These are phyloP conservation scores for Zaprionus africanus DNA, from an alignment of 1,140 invertebrate species.

Conservation along the genomic window DNA sequence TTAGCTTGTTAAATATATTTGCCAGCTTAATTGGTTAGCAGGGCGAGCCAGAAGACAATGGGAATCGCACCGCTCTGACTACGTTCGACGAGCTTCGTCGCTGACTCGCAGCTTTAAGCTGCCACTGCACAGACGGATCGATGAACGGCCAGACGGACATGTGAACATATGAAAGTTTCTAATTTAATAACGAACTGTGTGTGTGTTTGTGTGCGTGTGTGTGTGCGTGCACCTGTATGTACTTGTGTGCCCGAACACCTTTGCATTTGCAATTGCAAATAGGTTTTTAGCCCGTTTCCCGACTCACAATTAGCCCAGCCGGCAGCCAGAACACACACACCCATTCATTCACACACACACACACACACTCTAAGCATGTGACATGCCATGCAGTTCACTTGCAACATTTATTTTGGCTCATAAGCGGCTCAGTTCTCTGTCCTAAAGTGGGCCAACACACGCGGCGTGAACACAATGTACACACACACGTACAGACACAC, in stretches of 20 bases:
- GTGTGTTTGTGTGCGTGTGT: neutral
- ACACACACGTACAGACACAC: neutral
- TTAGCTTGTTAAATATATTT: conserved; percentile 78
- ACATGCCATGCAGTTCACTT: conserved; percentile 13
- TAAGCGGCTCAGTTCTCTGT: conserved; percentile 19
- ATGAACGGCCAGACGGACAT: neutral
- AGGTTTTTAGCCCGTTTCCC: conserved; percentile 7
- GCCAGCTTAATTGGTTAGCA: conserved; percentile 69
- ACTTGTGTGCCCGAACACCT: neutral
- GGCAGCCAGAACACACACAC: neutral
- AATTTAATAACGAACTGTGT: conserved; percentile 24
- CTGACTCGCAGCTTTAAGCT: conserved; percentile 45
- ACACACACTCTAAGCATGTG: neutral
- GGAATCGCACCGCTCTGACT: neutral
- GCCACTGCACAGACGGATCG: neutral
- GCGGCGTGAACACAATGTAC: conserved; percentile 20
- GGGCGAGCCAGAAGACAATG: conserved; percentile 54
- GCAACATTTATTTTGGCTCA: conserved; percentile 24
- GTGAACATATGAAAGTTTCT: conserved; percentile 17
- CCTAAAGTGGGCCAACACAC: conserved; percentile 26
- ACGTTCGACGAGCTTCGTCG: neutral
- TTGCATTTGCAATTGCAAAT: conserved; percentile 16
- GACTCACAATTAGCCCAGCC: conserved; percentile 24
- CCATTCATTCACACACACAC: neutral
- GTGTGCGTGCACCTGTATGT: conserved; percentile 14